These are phyloP conservation scores for Pseudopodoces humilis DNA, from an alignment of 2,113 vertebrate genomes.

Conservation along the genomic window DNA sequence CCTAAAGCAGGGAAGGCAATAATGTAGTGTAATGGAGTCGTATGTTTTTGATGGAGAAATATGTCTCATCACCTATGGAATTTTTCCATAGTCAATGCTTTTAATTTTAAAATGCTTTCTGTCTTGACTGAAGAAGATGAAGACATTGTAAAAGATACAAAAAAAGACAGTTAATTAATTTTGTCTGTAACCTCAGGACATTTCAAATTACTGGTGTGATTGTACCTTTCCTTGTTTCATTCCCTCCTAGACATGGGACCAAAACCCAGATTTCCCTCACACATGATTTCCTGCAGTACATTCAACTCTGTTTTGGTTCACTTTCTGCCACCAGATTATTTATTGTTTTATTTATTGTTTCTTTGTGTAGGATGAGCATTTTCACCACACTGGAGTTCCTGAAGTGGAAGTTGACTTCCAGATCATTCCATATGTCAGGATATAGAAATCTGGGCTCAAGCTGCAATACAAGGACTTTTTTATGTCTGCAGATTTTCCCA, in stretches of 20 bases:
- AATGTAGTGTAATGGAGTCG: slow-evolving; percentile 4
- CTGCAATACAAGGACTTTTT: not conserved
- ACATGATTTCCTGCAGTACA: not conserved
- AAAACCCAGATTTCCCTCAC: not conserved
- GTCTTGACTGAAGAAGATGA: not conserved
- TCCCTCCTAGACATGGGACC: not conserved
- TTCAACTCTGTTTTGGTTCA: not conserved
- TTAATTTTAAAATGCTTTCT: not conserved
- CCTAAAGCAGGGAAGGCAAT: slow-evolving; percentile 20
- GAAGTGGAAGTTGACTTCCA: not conserved
- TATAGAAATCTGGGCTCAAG: not conserved
- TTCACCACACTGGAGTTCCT: not conserved
- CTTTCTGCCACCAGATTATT: not conserved
- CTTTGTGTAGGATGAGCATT: not conserved
- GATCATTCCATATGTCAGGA: not conserved
- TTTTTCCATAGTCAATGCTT: not conserved
- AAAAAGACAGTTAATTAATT: not conserved
- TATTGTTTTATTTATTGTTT: not conserved
- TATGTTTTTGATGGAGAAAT: slow-evolving; percentile 52
- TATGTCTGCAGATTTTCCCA: not conserved
- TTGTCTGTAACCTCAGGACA: not conserved
- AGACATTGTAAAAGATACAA: not conserved
- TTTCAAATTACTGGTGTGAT: not conserved
- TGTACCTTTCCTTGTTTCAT: not conserved
- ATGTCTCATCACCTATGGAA: not conserved